Percentiles rank a stretch among this genome's conserved stretches.
phyloP scores from a whole-genome alignment of 2,888 invertebrate species.

The Hirtodrosophila duncani region DNA sequence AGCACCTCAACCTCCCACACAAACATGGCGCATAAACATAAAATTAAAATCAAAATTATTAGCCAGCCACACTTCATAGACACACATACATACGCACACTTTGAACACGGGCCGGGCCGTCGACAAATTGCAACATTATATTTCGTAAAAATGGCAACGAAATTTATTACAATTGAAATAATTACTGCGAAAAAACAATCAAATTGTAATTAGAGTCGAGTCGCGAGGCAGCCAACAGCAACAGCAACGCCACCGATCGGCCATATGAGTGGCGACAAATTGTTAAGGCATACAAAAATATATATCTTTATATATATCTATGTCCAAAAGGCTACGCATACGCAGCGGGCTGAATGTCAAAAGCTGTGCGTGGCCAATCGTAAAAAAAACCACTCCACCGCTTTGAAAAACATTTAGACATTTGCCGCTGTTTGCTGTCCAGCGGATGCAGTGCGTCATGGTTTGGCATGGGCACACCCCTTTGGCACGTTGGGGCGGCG shows the following conservation, averaged over 20 bases:
- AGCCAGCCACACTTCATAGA: conserved; percentile 1
- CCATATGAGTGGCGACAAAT: conserved; percentile 50
- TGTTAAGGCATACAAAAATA: conserved; percentile 37
- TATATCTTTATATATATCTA: conserved; percentile 20
- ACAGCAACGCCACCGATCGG: conserved; percentile 15
- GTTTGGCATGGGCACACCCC: conserved; percentile 50
- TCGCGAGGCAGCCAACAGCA: conserved; percentile 19
- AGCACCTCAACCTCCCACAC: conserved; percentile 16
- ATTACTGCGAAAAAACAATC: conserved; percentile 64
- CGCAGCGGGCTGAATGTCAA: conserved; percentile 32
- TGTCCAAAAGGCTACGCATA: conserved; percentile 37
- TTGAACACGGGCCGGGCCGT: conserved; percentile 2
- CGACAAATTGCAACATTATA: conserved; percentile 58
- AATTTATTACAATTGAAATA: conserved; percentile 69
- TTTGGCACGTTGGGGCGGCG: conserved; percentile 42
- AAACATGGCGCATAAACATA: conserved; percentile 14
- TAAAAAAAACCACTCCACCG: conserved; percentile 6
- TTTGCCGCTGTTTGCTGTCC: conserved; percentile 19
- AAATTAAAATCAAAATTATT: conserved; percentile 35
- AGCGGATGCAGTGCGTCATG: conserved; percentile 59
- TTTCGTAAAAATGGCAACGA: conserved; percentile 51
- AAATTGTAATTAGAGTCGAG: conserved; percentile 63
- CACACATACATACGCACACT: neutral
- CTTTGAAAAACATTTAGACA: conserved; percentile 9
- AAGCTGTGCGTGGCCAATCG: conserved; percentile 25